Evolutionary conservation across 2,888 invertebrate species (phyloP).

Genomic region (Xylota sylvarum): DNA sequence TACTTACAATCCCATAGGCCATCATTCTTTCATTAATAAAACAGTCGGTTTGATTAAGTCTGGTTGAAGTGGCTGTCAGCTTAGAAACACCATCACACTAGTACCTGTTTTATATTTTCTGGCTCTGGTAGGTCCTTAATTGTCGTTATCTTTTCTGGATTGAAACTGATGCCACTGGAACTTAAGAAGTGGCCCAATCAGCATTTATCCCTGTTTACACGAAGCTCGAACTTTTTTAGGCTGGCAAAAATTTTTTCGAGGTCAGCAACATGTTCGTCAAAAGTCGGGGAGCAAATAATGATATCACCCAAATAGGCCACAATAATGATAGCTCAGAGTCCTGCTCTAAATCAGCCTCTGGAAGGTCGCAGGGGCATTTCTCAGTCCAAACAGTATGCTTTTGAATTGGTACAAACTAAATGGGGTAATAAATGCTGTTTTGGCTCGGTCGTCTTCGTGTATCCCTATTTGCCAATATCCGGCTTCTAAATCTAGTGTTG

Average conservation of each 20-base stretch:
- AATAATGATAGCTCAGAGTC: slow-evolving; percentile 67
- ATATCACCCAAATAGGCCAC: slow-evolving; percentile 80
- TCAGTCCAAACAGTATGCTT: slow-evolving; percentile 57
- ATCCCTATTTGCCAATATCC: slow-evolving; percentile 73
- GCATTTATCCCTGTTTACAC: slow-evolving; percentile 27
- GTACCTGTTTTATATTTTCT: background rate
- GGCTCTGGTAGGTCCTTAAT: background rate
- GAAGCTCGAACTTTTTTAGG: background rate
- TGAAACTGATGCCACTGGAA: slow-evolving; percentile 73
- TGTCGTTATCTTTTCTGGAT: slow-evolving; percentile 79
- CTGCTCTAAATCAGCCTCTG: slow-evolving; percentile 49
- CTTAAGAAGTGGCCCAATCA: slow-evolving; percentile 53
- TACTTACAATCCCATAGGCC: too few relatives aligned
- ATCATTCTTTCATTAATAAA: too few relatives aligned
- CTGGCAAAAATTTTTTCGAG: slow-evolving; percentile 24
- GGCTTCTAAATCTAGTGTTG: slow-evolving; percentile 59
- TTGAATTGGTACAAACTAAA: slow-evolving; percentile 70
- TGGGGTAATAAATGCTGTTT: slow-evolving; percentile 72
- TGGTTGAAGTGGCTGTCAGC: too few relatives aligned
- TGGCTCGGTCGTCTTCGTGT: slow-evolving; percentile 53
- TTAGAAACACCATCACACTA: too few relatives aligned
- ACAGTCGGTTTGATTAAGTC: too few relatives aligned
- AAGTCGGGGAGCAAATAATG: slow-evolving; percentile 78
- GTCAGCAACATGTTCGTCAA: slow-evolving; percentile 58
- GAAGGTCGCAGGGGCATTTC: slow-evolving; percentile 73